Conservation (phyloP, 2,888 invertebrate genomes). For the Drosophila mimetica region DNA sequence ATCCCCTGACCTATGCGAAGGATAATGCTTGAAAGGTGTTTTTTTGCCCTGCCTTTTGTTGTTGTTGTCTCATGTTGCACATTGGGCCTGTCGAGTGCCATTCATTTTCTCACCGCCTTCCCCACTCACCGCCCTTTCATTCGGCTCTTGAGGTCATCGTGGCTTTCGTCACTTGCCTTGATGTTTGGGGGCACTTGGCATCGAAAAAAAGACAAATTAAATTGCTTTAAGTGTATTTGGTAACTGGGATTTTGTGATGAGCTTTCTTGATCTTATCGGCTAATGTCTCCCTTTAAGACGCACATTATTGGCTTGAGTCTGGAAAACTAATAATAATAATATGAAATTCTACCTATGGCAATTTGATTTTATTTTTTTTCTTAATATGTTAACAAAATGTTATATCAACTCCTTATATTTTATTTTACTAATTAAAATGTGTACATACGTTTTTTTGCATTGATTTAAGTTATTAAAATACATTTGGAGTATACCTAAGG, state of each 20-base stretch:
- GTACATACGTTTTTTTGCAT: too few species aligned
- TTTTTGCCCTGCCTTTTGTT: constrained; percentile 22
- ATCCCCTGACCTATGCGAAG: constrained; percentile 15
- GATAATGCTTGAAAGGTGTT: constrained; percentile 36
- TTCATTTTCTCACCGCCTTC: constrained; percentile 54
- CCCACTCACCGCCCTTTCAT: constrained; percentile 4
- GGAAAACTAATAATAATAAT: neutral
- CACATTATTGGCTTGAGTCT: neutral
- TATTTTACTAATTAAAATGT: too few species aligned
- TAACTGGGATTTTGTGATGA: constrained; percentile 12
- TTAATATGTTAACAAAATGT: too few species aligned
- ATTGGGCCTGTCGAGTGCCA: constrained; percentile 74
- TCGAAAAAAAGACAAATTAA: constrained; percentile 29
- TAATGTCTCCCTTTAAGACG: constrained; percentile 12
- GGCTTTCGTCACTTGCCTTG: constrained; percentile 72
- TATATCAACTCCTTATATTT: too few species aligned
- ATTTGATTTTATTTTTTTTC: too few species aligned
- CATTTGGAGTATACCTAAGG: too few species aligned
- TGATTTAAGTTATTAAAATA: too few species aligned
- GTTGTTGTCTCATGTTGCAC: constrained; percentile 66
- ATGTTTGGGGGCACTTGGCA: constrained; percentile 59
- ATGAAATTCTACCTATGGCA: neutral
- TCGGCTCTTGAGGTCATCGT: constrained; percentile 60
- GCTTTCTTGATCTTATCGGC: constrained; percentile 15
- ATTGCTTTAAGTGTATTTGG: constrained; percentile 61